Evolutionary conservation across 1,140 invertebrate genomes (phyloP), one percentile per base, ranked within the genome.

Genomic region (Papilio aristodemus): DNA sequence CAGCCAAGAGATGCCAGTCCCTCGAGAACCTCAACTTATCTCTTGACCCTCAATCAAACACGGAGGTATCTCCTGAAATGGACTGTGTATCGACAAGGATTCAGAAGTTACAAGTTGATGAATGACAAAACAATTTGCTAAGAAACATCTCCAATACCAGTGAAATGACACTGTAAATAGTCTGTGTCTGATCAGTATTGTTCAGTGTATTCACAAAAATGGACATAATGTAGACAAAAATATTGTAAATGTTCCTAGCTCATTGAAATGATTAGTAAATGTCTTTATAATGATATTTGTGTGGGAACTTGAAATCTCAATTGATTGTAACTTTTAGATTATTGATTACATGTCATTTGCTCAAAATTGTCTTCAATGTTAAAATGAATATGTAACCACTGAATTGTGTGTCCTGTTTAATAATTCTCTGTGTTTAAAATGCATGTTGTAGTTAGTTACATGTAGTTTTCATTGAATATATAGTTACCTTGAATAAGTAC

Each of bases 61-160:
- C 76, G 3, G 89, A 91, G 68, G 74, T 74, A 27, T 89, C 87
- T 10, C 87, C 87, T 13, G 89, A 91, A 69, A 87, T 90, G 87
- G 89, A 91, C 41, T 85, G 89, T 78, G 83, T 91, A 38, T 91
- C 89, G 11, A 91, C 84, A 46, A 80, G 83, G 58, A 90, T 91
- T 67, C 85, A 91, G 71, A 91, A 90, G 68, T 71, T 91, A 38
- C 87, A 91, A 75, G 89, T 91, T 46, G 86, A 91, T 74, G 89
- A 91, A 89, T 91, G 89, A 91, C 86, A 85, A 50, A 70, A 66
- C 68, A 64, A 69, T 76, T 73, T 50, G 66, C 62, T 32, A 13
- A 57, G 11, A 58, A 67, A 58, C 69, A 76, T 66, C 70, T 78
- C 39, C 8, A 68, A 71, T 74, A 64, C 43, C 71, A 74, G 69